Evolutionary conservation across 2,797 vertebrate species (phyloP), one percentile per base, ranked within the genome.

Genomic region (Sebastes itinus): DNA sequence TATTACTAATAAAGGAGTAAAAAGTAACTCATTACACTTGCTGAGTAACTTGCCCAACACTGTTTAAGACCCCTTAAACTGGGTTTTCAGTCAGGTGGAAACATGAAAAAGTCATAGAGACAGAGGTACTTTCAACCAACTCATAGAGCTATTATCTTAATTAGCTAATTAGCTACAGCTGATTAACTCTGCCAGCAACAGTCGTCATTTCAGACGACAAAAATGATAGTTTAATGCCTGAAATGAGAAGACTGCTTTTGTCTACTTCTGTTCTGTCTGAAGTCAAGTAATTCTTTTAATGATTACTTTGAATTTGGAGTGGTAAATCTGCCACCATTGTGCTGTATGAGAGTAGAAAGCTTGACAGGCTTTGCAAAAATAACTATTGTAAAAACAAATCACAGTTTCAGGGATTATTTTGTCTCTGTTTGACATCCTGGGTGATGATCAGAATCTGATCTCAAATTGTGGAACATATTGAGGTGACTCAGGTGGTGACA

Each of bases 401-500:
- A 60, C 25, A 49, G 8, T 62, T 32, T 33, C 10, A 55, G 2
- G 16, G 52, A 58, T 72, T 35, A 14, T 25, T 54, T 30, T 66
- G 22, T 35, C 28, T 35, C 42, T 32, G 25, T 58, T 35, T 79
- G 27, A 79, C 54, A 59, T 52, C 22, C 22, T 56, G 35, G 5
- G 27, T 35, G 30, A 66, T 60, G 18, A 28, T 27, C 13, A 9
- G 8, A 5, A 7, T 32, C 28, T 55, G 72, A 33, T 62, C 27
- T 59, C 30, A 16, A 12, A 11, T 27, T 38, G 9, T 72, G 80
- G 70, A 87, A 78, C 76, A 63, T 65, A 38, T 69, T 65, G 68
- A 85, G 81, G 69, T 64, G 11, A 72, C 30, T 25, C 52, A 65
- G 28, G 32, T 25, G 64, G 58, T 74, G 66, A 59, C 52, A 81